phyloP scores from a whole-genome alignment of 23 tunicate species.

The Ascidia mentula region DNA sequence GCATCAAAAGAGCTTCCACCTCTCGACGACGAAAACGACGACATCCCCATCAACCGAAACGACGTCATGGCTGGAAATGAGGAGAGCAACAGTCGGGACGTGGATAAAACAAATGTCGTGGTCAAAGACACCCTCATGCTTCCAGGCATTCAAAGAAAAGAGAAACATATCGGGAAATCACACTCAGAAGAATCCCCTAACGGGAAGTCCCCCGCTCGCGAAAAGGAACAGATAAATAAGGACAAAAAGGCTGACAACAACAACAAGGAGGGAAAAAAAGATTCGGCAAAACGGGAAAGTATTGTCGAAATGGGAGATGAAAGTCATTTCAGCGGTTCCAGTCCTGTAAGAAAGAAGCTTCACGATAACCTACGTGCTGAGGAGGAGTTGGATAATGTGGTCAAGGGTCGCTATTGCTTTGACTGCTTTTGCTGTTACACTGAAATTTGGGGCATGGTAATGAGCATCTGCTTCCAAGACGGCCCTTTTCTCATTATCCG shows the following conservation, averaged over 20 bases:
- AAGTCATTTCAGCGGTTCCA: background rate
- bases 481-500: constrained; percentile 80
- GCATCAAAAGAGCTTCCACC: constrained; percentile 48
- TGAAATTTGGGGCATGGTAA: constrained; percentile 86
- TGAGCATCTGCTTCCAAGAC: constrained; percentile 77
- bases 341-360: background rate
- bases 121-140: background rate
- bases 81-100: background rate
- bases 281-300: background rate
- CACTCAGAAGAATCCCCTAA: background rate
- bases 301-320: constrained; percentile 1
- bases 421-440: constrained; percentile 74
- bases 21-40: constrained; percentile 28
- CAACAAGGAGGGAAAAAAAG: background rate
- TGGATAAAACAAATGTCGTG: background rate
- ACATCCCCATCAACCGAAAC: background rate
- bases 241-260: background rate
- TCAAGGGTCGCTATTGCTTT: constrained; percentile 18
- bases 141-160: background rate
- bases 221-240: background rate
- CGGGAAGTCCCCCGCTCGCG: background rate
- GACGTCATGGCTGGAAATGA: constrained; percentile 1
- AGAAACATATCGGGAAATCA: background rate
- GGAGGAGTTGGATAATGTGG: constrained; percentile 30
- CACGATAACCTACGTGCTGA: constrained; percentile 37